A percentile compares a stretch with the other conserved stretches of the same genome.
Evolutionary conservation across 1,140 invertebrate genomes (phyloP).

Genomic region (Melanaphis sacchari): DNA sequence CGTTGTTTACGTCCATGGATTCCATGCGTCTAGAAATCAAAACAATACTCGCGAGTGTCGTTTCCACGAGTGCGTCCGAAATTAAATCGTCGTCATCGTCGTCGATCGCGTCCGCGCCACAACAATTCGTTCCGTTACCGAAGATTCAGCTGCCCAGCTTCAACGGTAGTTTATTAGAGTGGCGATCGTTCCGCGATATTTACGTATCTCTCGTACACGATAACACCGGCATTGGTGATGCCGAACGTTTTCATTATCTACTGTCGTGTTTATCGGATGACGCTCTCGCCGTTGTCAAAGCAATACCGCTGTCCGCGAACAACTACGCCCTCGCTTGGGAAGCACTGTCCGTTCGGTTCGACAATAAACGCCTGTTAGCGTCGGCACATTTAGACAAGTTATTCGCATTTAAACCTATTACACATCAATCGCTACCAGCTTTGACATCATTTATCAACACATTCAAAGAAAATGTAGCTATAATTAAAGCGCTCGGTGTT

Average conservation of each 20-base stretch:
- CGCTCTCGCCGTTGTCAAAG: not conserved
- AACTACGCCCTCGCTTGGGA: not conserved
- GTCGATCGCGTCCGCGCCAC: not conserved
- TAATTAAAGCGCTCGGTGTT: not conserved
- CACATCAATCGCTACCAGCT: not conserved
- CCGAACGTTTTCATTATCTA: not conserved
- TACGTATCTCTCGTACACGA: not conserved
- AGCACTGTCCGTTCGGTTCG: not conserved
- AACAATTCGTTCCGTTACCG: not conserved
- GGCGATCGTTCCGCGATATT: not conserved
- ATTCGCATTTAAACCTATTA: not conserved
- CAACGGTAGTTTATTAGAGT: not conserved
- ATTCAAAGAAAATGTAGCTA: not conserved
- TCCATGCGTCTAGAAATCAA: not conserved
- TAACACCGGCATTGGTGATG: not conserved
- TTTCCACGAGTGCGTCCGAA: not conserved
- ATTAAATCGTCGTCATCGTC: not conserved
- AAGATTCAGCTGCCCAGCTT: slow-evolving; percentile 1
- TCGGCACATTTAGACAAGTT: not conserved
- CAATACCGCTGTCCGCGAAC: not conserved
- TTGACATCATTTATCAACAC: not conserved
- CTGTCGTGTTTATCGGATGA: not conserved
- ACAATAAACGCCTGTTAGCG: not conserved
- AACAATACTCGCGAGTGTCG: not conserved
- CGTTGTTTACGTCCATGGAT: not conserved